Evolutionary conservation across 2,797 vertebrate genomes (phyloP).

Genomic region (Enteromius fasciolatus): DNA sequence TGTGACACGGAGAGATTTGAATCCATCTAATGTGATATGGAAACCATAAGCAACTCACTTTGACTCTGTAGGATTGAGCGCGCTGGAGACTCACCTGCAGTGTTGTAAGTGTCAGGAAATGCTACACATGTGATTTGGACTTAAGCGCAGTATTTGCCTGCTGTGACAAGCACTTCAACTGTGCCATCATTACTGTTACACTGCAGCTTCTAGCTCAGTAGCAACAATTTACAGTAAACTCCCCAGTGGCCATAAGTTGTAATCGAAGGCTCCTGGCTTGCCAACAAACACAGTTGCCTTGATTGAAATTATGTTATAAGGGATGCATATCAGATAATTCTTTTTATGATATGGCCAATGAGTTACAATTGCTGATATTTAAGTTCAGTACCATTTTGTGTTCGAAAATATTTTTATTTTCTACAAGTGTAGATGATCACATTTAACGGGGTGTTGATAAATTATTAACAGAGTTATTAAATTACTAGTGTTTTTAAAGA

Average conservation of each 20-base stretch:
- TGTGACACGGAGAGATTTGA: conserved; percentile 14
- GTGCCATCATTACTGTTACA: background rate
- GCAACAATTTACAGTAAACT: background rate
- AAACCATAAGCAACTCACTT: conserved; percentile 9
- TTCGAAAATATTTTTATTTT: background rate
- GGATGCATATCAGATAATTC: background rate
- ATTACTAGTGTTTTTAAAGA: conserved; percentile 4
- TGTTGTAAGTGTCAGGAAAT: background rate
- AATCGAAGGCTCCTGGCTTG: background rate
- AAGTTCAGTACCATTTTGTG: background rate
- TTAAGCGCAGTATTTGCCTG: background rate
- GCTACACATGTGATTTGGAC: conserved; percentile 15
- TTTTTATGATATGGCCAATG: background rate
- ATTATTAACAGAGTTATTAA: background rate
- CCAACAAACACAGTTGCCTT: background rate
- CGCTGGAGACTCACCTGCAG: background rate
- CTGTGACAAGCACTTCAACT: background rate
- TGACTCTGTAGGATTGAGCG: background rate
- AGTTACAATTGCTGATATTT: background rate
- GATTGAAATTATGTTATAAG: background rate
- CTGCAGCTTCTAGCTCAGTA: background rate
- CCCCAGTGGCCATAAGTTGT: background rate
- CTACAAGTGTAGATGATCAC: background rate
- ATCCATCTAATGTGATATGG: background rate
- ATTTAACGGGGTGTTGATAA: background rate